phyloP scores from a whole-genome alignment of 2,113 vertebrate species.

The Plectropomus leopardus region DNA sequence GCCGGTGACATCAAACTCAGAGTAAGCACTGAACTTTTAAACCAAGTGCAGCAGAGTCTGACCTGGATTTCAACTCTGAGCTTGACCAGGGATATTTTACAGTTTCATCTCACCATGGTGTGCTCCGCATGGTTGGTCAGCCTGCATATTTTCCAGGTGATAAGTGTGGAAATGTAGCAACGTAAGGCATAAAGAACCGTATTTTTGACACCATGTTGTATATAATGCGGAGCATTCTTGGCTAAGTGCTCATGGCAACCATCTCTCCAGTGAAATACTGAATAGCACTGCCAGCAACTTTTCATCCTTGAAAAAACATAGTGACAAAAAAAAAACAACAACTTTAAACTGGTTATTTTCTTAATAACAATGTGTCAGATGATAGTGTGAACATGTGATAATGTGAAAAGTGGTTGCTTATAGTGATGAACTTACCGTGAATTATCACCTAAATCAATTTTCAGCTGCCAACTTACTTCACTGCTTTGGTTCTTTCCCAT shows the following conservation, averaged over 20 bases:
- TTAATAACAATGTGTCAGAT: too few species aligned
- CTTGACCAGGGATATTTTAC: constrained; percentile 43
- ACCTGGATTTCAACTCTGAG: constrained; percentile 58
- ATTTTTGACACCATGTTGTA: background rate
- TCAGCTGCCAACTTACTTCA: too few species aligned
- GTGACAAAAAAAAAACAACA: background rate
- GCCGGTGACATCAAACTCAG: constrained; percentile 30
- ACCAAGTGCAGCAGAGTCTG: constrained; percentile 37
- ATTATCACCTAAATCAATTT: background rate
- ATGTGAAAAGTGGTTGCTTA: background rate
- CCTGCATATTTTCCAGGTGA: constrained; percentile 36
- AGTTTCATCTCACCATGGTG: constrained; percentile 19
- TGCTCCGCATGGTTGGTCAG: constrained; percentile 22
- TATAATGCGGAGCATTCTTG: background rate
- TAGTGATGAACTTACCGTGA: background rate
- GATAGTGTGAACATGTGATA: background rate
- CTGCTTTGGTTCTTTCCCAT: too few species aligned
- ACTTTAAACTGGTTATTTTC: too few species aligned
- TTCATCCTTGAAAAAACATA: background rate
- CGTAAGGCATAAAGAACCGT: background rate
- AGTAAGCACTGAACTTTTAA: constrained; percentile 54
- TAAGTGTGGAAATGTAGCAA: constrained; percentile 15
- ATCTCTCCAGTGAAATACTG: background rate
- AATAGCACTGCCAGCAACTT: background rate
- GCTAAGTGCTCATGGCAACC: background rate